phyloP scores from a whole-genome alignment of 2,113 vertebrate species.

The Ptyas mucosa region DNA sequence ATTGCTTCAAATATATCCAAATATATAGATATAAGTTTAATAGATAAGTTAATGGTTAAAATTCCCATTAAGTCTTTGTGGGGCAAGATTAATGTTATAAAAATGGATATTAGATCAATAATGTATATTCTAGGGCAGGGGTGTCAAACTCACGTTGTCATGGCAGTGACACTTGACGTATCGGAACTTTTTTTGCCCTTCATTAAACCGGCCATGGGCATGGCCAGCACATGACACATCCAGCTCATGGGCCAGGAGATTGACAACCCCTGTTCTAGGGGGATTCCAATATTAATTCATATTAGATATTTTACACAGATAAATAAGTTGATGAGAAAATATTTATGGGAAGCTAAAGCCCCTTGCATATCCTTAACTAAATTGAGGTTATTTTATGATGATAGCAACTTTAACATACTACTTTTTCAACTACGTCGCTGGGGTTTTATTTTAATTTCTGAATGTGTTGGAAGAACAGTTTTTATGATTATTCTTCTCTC shows the following conservation, averaged over 20 bases:
- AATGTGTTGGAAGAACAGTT: background rate
- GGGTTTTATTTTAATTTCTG: background rate
- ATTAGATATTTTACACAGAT: background rate
- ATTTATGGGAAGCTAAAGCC: background rate
- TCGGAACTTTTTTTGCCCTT: too few relatives aligned
- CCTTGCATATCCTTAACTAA: background rate
- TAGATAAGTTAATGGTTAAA: background rate
- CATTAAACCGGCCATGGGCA: too few relatives aligned
- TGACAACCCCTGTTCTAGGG: background rate
- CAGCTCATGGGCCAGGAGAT: too few relatives aligned
- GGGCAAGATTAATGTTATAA: background rate
- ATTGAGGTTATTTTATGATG: background rate
- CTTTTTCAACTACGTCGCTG: background rate
- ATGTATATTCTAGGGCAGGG: background rate
- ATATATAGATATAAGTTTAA: background rate
- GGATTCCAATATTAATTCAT: background rate
- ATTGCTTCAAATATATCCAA: background rate
- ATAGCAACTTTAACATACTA: background rate
- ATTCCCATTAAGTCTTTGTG: background rate
- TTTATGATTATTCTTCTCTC: background rate
- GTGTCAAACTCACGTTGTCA: too few relatives aligned
- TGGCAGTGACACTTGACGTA: too few relatives aligned
- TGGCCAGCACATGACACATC: too few relatives aligned
- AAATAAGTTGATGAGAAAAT: background rate
- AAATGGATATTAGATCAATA: background rate